Conservation (phyloP, 1,140 invertebrate species). For the Drosophila nasuta region DNA sequence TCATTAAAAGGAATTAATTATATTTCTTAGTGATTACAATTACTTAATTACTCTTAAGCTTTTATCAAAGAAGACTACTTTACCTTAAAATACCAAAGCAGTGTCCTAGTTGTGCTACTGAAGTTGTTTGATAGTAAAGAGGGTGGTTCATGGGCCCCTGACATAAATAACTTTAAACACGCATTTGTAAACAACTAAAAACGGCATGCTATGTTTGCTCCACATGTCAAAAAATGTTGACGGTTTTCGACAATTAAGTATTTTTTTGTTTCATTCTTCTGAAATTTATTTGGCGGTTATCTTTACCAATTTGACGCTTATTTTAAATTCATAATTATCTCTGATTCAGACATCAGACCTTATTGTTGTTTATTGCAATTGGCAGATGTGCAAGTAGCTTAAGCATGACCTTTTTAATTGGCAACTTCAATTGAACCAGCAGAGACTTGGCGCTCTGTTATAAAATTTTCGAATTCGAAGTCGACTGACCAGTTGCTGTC, state of each 20-base stretch:
- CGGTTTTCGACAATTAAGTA: no score
- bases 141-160: no score
- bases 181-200: no score
- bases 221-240: no score
- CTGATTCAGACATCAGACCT: slow-evolving; percentile 10
- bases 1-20: no score
- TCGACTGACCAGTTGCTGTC: slow-evolving; percentile 22
- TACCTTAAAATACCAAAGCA: background rate
- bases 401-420: slow-evolving; percentile 45
- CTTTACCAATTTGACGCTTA: background rate
- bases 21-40: no score
- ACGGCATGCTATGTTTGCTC: no score
- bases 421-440: slow-evolving; percentile 39
- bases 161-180: no score
- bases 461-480: slow-evolving; percentile 30
- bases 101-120: background rate
- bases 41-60: no score
- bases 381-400: background rate
- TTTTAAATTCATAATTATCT: background rate
- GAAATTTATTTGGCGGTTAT: background rate
- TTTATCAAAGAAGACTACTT: background rate
- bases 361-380: background rate
- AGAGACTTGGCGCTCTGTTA: slow-evolving; percentile 5
- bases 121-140: background rate
- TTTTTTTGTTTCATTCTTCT: no score